Evolutionary conservation across 2,888 invertebrate genomes (phyloP).

Genomic region (Diploptera punctata): DNA sequence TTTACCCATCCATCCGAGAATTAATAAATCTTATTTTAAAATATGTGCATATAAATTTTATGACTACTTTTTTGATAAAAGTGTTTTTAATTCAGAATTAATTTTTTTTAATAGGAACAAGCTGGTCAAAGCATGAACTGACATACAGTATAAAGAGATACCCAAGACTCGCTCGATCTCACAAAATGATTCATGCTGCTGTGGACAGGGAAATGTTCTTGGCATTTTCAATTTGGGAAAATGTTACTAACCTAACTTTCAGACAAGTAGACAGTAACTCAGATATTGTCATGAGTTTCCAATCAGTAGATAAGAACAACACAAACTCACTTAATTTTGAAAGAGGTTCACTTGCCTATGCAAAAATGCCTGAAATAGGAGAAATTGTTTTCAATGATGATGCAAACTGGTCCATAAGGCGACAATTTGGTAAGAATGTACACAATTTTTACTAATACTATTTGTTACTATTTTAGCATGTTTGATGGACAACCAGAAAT

Average conservation of each 20-base stretch:
- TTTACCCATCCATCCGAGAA: too few species aligned
- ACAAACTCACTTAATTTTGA: neutral
- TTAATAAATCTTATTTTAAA: too few species aligned
- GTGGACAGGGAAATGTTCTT: neutral
- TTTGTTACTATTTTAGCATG: too few species aligned
- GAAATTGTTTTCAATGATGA: neutral
- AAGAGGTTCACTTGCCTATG: neutral
- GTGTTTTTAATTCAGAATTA: neutral
- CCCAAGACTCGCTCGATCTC: too few species aligned
- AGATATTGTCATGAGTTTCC: neutral
- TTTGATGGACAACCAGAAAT: too few species aligned
- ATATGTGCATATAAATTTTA: too few species aligned
- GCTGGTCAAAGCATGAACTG: neutral
- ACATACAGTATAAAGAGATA: neutral
- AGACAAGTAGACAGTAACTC: neutral
- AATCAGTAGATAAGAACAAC: neutral
- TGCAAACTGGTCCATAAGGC: neutral
- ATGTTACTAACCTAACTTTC: conserved; percentile 3
- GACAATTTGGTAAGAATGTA: neutral
- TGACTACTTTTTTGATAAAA: neutral
- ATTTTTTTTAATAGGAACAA: neutral
- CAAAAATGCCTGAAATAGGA: neutral
- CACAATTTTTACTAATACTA: too few species aligned
- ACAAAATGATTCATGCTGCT: neutral
- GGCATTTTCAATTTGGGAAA: neutral